Percentiles rank a stretch among this genome's conserved stretches.
Evolutionary conservation across 1,140 invertebrate genomes (phyloP).

Genomic region (Leptonema lineaticorne): DNA sequence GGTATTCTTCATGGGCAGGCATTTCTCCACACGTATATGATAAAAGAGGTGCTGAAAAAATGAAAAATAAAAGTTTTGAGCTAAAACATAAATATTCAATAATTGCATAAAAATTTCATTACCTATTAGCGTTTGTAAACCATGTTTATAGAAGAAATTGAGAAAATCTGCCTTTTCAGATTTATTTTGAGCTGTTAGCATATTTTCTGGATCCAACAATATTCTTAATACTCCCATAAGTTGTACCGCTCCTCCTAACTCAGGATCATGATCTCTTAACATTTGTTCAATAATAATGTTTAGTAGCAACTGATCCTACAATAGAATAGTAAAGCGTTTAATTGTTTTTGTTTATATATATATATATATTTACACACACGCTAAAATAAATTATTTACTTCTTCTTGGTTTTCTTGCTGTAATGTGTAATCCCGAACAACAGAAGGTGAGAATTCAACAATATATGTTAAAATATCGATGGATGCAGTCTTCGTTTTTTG

Average conservation of each 20-base stretch:
- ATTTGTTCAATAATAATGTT: slow-evolving; percentile 99
- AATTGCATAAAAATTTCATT: slow-evolving; percentile 43
- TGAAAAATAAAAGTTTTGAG: slow-evolving; percentile 7
- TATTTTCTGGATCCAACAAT: slow-evolving; percentile 97
- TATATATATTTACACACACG: neutral
- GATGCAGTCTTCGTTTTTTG: slow-evolving; percentile 91
- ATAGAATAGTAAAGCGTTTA: no score
- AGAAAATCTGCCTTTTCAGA: slow-evolving; percentile 98
- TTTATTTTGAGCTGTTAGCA: slow-evolving; percentile 92
- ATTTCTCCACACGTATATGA: slow-evolving; percentile 86
- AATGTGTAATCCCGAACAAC: slow-evolving; percentile 96
- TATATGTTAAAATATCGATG: slow-evolving; percentile 96
- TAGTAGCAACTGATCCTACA: slow-evolving; percentile 88
- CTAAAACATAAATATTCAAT: neutral
- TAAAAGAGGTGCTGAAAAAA: slow-evolving; percentile 74
- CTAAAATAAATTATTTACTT: slow-evolving; percentile 58
- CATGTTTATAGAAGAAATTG: slow-evolving; percentile 98
- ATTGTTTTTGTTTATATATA: no score
- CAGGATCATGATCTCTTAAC: slow-evolving; percentile 80
- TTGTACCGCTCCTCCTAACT: slow-evolving; percentile 95
- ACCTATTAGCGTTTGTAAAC: slow-evolving; percentile 93
- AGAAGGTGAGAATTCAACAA: slow-evolving; percentile 97
- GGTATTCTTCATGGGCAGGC: slow-evolving; percentile 86
- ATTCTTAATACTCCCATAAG: slow-evolving; percentile 91
- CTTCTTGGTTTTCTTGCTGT: slow-evolving; percentile 86